Percentiles rank a stretch among this genome's conserved stretches.
Evolutionary conservation across 1,140 invertebrate species (phyloP).

Genomic region (Tribolium madens): DNA sequence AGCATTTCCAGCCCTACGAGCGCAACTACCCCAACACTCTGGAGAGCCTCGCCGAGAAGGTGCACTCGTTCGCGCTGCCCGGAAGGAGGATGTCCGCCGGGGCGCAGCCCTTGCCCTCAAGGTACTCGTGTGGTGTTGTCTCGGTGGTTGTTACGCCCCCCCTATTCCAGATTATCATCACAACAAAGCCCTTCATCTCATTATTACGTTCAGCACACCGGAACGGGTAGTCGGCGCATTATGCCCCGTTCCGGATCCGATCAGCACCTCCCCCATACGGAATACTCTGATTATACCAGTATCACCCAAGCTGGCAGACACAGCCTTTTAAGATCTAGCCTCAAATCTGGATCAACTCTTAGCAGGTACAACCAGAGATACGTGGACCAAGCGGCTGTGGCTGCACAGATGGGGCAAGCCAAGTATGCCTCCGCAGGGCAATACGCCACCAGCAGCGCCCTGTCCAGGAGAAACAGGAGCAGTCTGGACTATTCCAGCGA

Average conservation of each 20-base stretch:
- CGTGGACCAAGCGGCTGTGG: slow-evolving; percentile 67
- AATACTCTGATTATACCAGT: slow-evolving; percentile 79
- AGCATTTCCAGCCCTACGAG: slow-evolving; percentile 85
- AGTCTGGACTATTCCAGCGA: slow-evolving; percentile 93
- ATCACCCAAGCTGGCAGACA: slow-evolving; percentile 77
- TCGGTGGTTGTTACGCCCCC: slow-evolving; percentile 10
- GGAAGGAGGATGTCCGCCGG: slow-evolving; percentile 68
- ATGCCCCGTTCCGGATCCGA: slow-evolving; percentile 88
- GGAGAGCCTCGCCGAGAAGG: slow-evolving; percentile 90
- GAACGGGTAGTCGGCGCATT: slow-evolving; percentile 67
- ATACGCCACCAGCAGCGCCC: slow-evolving; percentile 66
- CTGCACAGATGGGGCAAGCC: slow-evolving; percentile 65
- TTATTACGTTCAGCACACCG: slow-evolving; percentile 69
- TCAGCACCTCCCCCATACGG: slow-evolving; percentile 84
- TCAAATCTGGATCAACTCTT: slow-evolving; percentile 74
- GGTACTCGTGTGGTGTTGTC: slow-evolving; percentile 43
- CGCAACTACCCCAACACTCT: slow-evolving; percentile 90
- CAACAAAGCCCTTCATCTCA: slow-evolving; percentile 68
- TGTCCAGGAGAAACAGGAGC: slow-evolving; percentile 77
- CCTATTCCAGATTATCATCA: slow-evolving; percentile 63
- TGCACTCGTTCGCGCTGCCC: slow-evolving; percentile 80
- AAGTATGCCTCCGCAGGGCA: slow-evolving; percentile 60
- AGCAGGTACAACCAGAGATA: slow-evolving; percentile 72
- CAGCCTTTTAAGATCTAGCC: slow-evolving; percentile 79
- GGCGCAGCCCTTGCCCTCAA: slow-evolving; percentile 64